These are phyloP conservation scores for Trochalopteron elliotii DNA, from an alignment of 2,113 vertebrate species.

Conservation along the genomic window DNA sequence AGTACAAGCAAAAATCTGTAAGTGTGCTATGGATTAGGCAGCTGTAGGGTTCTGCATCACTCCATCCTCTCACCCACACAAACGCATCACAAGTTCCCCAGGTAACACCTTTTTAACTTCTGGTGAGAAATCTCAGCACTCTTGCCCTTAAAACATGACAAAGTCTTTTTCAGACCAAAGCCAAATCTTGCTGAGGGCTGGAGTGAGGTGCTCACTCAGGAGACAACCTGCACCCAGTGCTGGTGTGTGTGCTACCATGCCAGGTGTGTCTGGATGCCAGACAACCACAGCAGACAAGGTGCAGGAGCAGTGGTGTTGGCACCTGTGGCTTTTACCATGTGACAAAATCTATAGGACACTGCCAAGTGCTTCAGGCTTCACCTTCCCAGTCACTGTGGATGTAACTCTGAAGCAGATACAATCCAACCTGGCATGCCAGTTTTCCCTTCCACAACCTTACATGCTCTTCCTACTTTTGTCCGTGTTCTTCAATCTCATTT, in stretches of 20 bases:
- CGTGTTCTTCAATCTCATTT: background rate
- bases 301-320: background rate
- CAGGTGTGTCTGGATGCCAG: background rate
- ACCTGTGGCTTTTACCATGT: background rate
- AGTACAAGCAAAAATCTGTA: background rate
- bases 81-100: background rate
- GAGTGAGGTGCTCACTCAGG: background rate
- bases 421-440: background rate
- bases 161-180: background rate
- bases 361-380: background rate
- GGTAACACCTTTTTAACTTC: background rate
- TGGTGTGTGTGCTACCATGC: accelerated
- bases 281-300: background rate
- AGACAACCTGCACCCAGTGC: background rate
- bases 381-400: background rate
- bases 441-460: background rate
- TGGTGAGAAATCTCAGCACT: background rate
- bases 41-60: background rate
- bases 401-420: background rate
- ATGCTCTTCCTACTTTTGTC: background rate
- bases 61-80: background rate
- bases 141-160: background rate
- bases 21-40: background rate
- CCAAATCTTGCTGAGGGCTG: background rate
- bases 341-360: background rate